Conservation (phyloP, 2,888 invertebrate genomes). For the Brenthis ino region DNA sequence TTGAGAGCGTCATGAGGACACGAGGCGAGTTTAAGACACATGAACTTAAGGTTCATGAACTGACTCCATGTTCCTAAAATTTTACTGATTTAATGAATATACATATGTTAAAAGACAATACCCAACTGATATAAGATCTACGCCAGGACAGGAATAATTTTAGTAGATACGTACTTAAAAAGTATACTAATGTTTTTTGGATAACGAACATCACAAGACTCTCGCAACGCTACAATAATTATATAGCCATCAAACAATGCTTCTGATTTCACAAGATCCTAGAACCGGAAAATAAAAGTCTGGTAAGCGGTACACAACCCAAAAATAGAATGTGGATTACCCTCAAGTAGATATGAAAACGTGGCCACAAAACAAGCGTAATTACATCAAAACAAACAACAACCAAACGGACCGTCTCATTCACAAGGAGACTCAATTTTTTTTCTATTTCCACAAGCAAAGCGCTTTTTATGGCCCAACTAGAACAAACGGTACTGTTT, state of each 20-base stretch:
- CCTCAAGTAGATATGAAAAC: slow-evolving; percentile 64
- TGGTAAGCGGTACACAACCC: slow-evolving; percentile 15
- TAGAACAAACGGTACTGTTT: slow-evolving; percentile 73
- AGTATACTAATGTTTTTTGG: slow-evolving; percentile 10
- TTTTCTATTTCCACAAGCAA: slow-evolving; percentile 30
- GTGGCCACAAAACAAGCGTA: slow-evolving; percentile 51
- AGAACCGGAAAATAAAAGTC: slow-evolving; percentile 19
- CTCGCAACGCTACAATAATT: slow-evolving; percentile 13
- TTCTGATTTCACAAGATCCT: slow-evolving; percentile 8
- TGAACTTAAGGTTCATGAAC: no score
- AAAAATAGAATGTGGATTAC: slow-evolving; percentile 74
- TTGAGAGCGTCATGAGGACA: no score
- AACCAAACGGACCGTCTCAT: slow-evolving; percentile 32
- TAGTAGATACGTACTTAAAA: neutral
- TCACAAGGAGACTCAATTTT: slow-evolving; percentile 27
- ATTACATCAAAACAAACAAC: slow-evolving; percentile 40
- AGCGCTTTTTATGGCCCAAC: slow-evolving; percentile 53
- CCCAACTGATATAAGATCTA: neutral
- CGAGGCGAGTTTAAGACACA: no score
- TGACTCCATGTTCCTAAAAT: no score
- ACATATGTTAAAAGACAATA: no score
- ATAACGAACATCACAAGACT: slow-evolving; percentile 7
- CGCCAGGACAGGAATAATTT: slow-evolving; percentile 5
- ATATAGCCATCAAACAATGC: slow-evolving; percentile 17
- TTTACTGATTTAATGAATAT: no score